Percentiles rank a stretch among this genome's conserved stretches.
Evolutionary conservation across 1,140 invertebrate genomes (phyloP).

Genomic region (Andrena cerasifolii): DNA sequence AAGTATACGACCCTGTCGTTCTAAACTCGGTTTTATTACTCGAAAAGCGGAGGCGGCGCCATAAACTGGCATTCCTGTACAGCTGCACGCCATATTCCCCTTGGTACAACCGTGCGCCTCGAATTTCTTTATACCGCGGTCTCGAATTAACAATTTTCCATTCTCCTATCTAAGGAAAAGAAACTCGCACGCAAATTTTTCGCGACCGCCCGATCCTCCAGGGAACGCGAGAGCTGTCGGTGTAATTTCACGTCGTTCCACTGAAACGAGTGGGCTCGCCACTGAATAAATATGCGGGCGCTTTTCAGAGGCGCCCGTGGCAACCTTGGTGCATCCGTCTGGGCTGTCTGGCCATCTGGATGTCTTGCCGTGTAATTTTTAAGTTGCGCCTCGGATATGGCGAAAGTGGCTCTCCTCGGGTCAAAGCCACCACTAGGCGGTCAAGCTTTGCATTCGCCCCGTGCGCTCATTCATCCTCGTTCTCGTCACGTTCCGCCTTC

Average conservation of each 20-base stretch:
- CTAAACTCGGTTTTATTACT: slow-evolving; percentile 28
- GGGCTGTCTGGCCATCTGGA: neutral
- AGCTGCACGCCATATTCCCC: neutral
- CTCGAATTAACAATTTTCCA: no score
- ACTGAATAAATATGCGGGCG: neutral
- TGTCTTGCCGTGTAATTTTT: slow-evolving; percentile 16
- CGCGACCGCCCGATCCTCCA: no score
- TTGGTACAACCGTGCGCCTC: neutral
- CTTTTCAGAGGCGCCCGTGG: neutral
- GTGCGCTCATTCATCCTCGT: slow-evolving; percentile 5
- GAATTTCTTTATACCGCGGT: no score
- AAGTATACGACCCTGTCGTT: slow-evolving; percentile 22
- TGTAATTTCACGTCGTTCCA: slow-evolving; percentile 2
- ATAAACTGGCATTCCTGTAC: slow-evolving; percentile 25
- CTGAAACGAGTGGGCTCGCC: neutral
- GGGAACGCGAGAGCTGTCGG: neutral
- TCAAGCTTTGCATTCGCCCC: slow-evolving; percentile 19
- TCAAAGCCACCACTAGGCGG: neutral
- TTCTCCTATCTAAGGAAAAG: no score
- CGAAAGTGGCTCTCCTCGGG: neutral
- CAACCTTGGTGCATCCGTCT: neutral
- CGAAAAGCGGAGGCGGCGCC: neutral
- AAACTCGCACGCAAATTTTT: no score
- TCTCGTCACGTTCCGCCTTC: neutral
- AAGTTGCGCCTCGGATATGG: neutral